A percentile compares a stretch with the other conserved stretches of the same genome.
These are phyloP conservation scores for Hydractinia echinata DNA, from an alignment of 30 jellyfish, hydroid and myxozoan species.

Conservation along the genomic window DNA sequence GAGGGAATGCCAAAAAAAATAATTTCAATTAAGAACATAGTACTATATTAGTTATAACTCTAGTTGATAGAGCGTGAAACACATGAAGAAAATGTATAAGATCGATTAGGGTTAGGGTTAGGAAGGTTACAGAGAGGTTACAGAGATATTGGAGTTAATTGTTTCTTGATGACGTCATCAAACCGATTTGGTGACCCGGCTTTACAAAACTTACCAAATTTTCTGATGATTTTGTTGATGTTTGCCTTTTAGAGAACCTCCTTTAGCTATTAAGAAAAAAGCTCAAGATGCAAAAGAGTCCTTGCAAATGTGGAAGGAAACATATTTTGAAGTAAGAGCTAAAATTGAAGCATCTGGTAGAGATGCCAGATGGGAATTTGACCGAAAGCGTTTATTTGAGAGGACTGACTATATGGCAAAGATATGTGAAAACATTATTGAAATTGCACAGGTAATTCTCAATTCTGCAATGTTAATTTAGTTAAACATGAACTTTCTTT, in stretches of 20 bases:
- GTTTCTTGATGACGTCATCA: too few species aligned
- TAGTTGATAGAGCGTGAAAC: too few species aligned
- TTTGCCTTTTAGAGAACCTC: slow-evolving; percentile 66
- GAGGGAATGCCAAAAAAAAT: too few species aligned
- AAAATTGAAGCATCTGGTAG: slow-evolving; percentile 95
- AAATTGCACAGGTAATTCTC: slow-evolving; percentile 77
- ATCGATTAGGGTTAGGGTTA: too few species aligned
- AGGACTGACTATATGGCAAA: slow-evolving; percentile 97
- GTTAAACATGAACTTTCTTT: neutral
- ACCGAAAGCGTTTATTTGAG: slow-evolving; percentile 88
- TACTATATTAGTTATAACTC: too few species aligned
- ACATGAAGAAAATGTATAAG: too few species aligned
- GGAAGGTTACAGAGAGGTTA: too few species aligned
- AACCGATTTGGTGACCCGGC: too few species aligned
- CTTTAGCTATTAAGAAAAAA: slow-evolving; percentile 70
- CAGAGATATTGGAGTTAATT: too few species aligned
- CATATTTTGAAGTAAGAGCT: slow-evolving; percentile 94
- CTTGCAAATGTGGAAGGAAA: slow-evolving; percentile 68
- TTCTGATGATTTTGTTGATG: neutral
- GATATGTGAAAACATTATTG: slow-evolving; percentile 87
- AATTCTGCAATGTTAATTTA: neutral
- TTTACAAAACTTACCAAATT: too few species aligned
- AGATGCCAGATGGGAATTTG: slow-evolving; percentile 98
- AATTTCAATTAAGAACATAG: too few species aligned
- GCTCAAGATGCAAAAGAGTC: slow-evolving; percentile 85